Conservation (phyloP, 2,113 vertebrate species). For the Nycticorax nycticorax region DNA sequence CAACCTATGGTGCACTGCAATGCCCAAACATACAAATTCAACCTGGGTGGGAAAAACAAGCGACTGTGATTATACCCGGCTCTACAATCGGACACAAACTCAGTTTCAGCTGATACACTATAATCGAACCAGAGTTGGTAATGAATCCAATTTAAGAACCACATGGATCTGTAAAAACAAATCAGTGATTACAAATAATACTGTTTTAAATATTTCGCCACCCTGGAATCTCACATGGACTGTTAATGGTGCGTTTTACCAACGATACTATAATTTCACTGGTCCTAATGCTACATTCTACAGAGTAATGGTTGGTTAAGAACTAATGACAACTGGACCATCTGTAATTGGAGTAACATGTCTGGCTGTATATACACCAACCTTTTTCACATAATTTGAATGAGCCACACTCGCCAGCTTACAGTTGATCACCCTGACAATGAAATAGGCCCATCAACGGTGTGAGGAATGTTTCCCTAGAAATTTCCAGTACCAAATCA, state of each 20-base stretch:
- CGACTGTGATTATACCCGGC: neutral
- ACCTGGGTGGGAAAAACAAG: neutral
- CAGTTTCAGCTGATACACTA: neutral
- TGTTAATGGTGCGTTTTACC: neutral
- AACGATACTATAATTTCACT: neutral
- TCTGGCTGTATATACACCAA: neutral
- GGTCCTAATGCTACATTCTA: neutral
- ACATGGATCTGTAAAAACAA: neutral
- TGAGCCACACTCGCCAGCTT: neutral
- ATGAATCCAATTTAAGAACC: neutral
- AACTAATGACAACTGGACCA: neutral
- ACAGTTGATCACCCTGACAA: neutral
- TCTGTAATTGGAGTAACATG: neutral
- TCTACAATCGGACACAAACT: neutral
- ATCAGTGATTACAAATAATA: neutral
- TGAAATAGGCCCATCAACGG: neutral
- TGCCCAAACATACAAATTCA: neutral
- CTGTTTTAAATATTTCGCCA: neutral
- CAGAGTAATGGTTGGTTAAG: neutral
- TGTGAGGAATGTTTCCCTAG: neutral
- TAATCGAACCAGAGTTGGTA: neutral
- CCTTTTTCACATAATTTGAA: neutral
- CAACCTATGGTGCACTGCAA: neutral
- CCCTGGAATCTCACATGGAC: neutral
- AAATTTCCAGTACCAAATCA: neutral